Evolutionary conservation across 2,888 invertebrate genomes (phyloP), one percentile per base, ranked within the genome.

Genomic region (Hoplodrina blanda): DNA sequence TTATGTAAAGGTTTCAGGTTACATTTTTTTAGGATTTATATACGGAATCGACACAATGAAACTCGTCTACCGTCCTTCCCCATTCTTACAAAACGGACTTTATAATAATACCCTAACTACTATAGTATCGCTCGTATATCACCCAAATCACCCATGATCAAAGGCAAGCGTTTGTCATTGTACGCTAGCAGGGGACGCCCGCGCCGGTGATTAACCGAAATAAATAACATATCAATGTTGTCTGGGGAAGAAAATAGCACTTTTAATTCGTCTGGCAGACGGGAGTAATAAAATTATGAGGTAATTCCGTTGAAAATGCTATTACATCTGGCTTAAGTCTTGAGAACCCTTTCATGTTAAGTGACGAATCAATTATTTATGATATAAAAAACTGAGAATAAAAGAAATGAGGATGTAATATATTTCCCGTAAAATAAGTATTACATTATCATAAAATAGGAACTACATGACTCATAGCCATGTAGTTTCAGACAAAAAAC

Each of bases 121-220:
- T 61, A n/a, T n/a, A 37, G 13, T 57, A 81, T 80, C n/a, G 6
- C 44, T 46, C 52, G 33, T 81, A 75, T 66, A 80, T 80, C 77
- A 76, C 64, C 54, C 46, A 50, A 60, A 62, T 67, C 46, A 64
- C 37, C 33, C 13, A 71, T 53, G 83, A 83, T 83, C 83, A 84
- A 83, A 83, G 73, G 46, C 49, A 53, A 41, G 11, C 69, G 69
- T 84, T 67, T 65, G 69, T 82, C 78, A 72, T 67, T 78, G 73
- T 61, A 56, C 15, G 46, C 41, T 50, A 49, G 64, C 33, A 62
- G 60, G 57, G 60, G 69, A 81, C 72, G 63, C 55, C 62, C 59
- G 80, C 33, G 60, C 10, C 49, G 63, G 81, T 61, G 63, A 78
- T 80, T 83, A 76, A 69, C 69, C 60, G 57, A 78, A 73, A 73